Percentiles rank a stretch among this genome's conserved stretches.
Evolutionary conservation across 2,113 vertebrate species (phyloP).

Genomic region (Coptodon bakossiorum): DNA sequence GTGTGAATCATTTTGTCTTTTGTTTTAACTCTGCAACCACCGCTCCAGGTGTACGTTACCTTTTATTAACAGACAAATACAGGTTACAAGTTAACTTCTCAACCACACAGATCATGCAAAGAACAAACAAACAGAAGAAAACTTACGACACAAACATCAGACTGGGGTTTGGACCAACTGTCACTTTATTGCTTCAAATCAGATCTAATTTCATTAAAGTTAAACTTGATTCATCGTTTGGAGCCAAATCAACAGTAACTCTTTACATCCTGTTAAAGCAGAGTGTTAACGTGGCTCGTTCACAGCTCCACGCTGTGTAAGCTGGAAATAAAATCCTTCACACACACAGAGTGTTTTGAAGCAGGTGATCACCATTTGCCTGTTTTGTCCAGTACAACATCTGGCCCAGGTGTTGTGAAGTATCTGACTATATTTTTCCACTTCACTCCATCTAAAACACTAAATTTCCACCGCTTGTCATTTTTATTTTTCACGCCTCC

Average conservation of each 20-base stretch:
- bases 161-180: background rate
- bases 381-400: background rate
- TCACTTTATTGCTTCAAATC: background rate
- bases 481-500: background rate
- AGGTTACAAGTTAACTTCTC: background rate
- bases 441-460: background rate
- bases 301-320: background rate
- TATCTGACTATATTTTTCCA: background rate
- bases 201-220: fast-evolving
- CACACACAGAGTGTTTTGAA: background rate
- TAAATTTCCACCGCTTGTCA: fast-evolving
- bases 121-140: background rate
- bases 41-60: fast-evolving
- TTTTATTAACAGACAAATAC: background rate
- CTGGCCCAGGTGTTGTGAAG: background rate
- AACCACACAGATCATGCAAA: background rate
- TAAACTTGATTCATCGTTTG: fast-evolving
- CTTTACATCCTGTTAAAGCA: background rate
- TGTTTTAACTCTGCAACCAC: background rate
- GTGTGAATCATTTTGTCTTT: background rate
- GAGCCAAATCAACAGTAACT: background rate
- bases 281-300: fast-evolving
- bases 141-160: background rate
- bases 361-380: background rate
- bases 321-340: background rate